Evolutionary conservation across 1,140 invertebrate genomes (phyloP).

Genomic region (Lepeophtheirus salmonis): DNA sequence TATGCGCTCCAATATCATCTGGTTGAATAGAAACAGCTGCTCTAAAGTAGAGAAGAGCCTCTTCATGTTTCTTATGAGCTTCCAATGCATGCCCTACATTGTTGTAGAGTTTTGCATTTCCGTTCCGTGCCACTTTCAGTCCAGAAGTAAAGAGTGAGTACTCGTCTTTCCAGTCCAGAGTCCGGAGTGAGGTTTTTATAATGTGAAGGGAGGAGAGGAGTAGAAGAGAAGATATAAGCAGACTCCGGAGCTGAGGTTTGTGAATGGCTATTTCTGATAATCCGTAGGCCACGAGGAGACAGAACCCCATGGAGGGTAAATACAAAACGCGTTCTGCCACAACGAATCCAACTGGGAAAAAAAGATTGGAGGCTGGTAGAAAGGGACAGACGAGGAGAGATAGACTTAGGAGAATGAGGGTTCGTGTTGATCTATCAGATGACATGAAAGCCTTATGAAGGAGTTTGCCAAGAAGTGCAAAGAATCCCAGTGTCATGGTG

Average conservation of each 20-base stretch:
- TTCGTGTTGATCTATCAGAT: slow-evolving; percentile 20
- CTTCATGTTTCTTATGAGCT: slow-evolving; percentile 54
- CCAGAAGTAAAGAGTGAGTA: slow-evolving; percentile 81
- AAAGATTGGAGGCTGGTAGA: slow-evolving; percentile 84
- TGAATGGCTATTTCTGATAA: slow-evolving; percentile 30
- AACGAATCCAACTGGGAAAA: slow-evolving; percentile 92
- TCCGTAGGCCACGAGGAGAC: slow-evolving; percentile 70
- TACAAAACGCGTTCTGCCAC: slow-evolving; percentile 87
- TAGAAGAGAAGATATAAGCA: slow-evolving; percentile 32
- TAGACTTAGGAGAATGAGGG: slow-evolving; percentile 27
- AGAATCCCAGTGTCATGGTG: slow-evolving; percentile 52
- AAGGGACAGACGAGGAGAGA: slow-evolving; percentile 74
- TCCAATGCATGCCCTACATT: slow-evolving; percentile 90
- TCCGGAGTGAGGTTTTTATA: slow-evolving; percentile 61
- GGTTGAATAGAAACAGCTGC: slow-evolving; percentile 75
- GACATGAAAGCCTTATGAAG: slow-evolving; percentile 22
- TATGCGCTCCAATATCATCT: slow-evolving; percentile 87
- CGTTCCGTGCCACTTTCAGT: slow-evolving; percentile 62
- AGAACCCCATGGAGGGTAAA: slow-evolving; percentile 93
- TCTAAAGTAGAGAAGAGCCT: slow-evolving; percentile 75
- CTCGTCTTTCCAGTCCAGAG: slow-evolving; percentile 79
- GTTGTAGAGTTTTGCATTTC: slow-evolving; percentile 88
- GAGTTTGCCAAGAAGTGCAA: slow-evolving; percentile 43
- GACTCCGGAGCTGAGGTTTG: background rate
- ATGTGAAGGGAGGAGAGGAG: slow-evolving; percentile 50